These are phyloP conservation scores for Neopipo cinnamomea DNA, from an alignment of 2,113 vertebrate genomes.

Conservation along the genomic window DNA sequence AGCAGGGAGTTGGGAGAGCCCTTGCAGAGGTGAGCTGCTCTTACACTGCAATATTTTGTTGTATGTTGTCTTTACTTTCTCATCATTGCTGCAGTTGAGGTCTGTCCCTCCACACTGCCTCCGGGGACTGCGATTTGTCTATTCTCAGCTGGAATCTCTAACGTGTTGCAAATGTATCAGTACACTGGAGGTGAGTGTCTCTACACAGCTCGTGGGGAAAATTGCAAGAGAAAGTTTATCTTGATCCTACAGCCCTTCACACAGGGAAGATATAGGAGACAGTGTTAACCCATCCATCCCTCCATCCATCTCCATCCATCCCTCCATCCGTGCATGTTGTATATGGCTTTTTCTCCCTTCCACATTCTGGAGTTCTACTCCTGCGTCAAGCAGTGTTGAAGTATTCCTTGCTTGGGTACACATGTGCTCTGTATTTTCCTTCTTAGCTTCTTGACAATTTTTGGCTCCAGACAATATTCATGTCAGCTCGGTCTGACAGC, in stretches of 20 bases:
- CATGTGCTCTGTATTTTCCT: not conserved
- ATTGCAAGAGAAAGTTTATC: not conserved
- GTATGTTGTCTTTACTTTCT: not conserved
- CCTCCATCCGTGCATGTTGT: not conserved
- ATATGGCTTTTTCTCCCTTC: not conserved
- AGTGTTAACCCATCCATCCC: not conserved
- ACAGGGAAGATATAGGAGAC: not conserved
- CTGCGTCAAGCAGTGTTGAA: not conserved
- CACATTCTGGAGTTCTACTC: fast-evolving
- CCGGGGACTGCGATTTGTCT: conserved; percentile 86
- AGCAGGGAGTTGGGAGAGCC: not conserved
- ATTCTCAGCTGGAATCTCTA: conserved; percentile 91
- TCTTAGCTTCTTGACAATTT: not conserved
- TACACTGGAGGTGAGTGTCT: conserved; percentile 82
- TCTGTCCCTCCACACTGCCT: conserved; percentile 89
- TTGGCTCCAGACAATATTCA: not conserved
- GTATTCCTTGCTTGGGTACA: not conserved
- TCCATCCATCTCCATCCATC: not conserved
- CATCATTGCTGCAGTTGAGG: conserved; percentile 63
- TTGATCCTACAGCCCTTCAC: not conserved
- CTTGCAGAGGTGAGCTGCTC: not conserved
- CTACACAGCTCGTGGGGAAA: not conserved
- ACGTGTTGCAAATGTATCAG: conserved; percentile 87
- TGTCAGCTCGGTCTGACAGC: not conserved
- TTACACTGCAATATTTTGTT: not conserved